Evolutionary conservation across 1,140 invertebrate species (phyloP).

Genomic region (Conus ventricosus): DNA sequence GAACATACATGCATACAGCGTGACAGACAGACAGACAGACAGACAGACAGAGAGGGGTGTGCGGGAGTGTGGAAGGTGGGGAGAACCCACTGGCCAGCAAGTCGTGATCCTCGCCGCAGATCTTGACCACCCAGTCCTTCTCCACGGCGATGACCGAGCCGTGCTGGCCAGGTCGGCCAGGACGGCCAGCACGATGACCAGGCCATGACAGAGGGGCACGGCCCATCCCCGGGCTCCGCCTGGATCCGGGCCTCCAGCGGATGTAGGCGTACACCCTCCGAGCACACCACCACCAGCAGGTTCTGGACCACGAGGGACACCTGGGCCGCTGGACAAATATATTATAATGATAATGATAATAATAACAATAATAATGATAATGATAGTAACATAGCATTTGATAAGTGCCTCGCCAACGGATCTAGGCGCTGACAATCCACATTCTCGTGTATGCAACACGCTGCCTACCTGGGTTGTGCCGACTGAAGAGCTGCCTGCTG

Average conservation of each 20-base stretch:
- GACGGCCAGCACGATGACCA: conserved; percentile 60
- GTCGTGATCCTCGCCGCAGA: conserved; percentile 52
- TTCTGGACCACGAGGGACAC: conserved; percentile 59
- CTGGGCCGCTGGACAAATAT: conserved; percentile 47
- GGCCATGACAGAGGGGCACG: conserved; percentile 39
- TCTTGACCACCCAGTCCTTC: conserved; percentile 78
- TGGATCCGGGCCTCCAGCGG: neutral
- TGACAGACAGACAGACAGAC: too few species aligned
- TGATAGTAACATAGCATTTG: too few species aligned
- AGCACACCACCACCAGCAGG: conserved; percentile 52
- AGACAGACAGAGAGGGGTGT: too few species aligned
- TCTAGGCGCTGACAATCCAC: too few species aligned
- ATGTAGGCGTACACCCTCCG: conserved; percentile 48
- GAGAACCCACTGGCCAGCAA: conserved; percentile 55
- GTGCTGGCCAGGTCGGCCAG: conserved; percentile 66
- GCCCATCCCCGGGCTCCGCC: conserved; percentile 17
- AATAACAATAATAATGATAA: too few species aligned
- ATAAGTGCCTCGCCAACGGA: too few species aligned
- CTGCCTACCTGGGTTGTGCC: too few species aligned
- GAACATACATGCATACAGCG: too few species aligned
- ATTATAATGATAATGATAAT: too few species aligned
- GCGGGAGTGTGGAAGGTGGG: too few species aligned
- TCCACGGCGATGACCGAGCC: conserved; percentile 75
- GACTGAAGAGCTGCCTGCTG: too few species aligned
- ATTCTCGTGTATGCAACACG: too few species aligned